Evolutionary conservation across 2,888 invertebrate species (phyloP), one percentile per base, ranked within the genome.

Genomic region (Harmothoe impar): DNA sequence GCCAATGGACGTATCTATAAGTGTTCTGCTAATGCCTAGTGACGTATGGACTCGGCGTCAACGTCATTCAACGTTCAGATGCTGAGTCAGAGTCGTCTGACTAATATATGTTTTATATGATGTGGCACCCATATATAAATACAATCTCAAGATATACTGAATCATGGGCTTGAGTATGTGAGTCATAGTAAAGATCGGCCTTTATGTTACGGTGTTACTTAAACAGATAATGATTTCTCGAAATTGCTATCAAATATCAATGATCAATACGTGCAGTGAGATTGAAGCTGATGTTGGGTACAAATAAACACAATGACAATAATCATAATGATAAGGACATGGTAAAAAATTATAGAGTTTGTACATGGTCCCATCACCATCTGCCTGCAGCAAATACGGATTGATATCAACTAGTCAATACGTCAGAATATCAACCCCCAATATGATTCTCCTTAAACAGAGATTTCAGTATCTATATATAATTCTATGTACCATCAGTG

Each of bases 221-320:
- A 68, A n/a, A 68, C 77, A 29, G 31, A 29, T 31, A 7, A 31
- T 31, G 31, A 17, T 7, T n/a, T 31, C 43, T 43, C 43, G 10
- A 43, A 43, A 43, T 43, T 43, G 43, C 10, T 43, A 43, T 43
- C 43, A 43, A 43, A 7, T 43, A 43, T 43, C 35, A 0, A 81
- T 20, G 81, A 81, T 20, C 43, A 81, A 35, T 35, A 43, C 81
- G 35, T 35, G 25, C 35, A 81, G 35, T 81, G 81, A 43, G 33
- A 81, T 81, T 81, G 81, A 81, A 81, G 81, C 81, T 81, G 72
- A 25, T 72, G 72, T 81, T 17, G 77, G 33, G 35, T 17, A 81
- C 15, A 81, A 81, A 81, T 35, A 81, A 77, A 29, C 29, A 77
- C 25, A 31, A 77, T n/a, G 20, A 77, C 10, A 1, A 77, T 10